Base-by-base conservation (phyloP, 2,113 vertebrate genomes). In the Megatriorchis doriae region DNA sequence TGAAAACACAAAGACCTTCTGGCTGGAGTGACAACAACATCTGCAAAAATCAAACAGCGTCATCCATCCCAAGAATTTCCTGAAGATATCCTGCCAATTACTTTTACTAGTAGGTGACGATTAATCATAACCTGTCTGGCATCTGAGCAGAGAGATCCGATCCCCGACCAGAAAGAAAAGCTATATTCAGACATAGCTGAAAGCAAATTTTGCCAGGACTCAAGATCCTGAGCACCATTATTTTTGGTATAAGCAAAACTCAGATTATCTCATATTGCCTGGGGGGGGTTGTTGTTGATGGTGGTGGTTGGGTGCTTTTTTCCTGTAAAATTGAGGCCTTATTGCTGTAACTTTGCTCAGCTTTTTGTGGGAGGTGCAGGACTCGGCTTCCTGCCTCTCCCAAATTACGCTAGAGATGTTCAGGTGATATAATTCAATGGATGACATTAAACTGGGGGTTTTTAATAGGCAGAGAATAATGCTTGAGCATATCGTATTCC, bases 51-150 rank as follows among this genome's bases (percentile, higher is more conserved):
- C 95, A 96, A 97, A 93, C 21, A 94, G 45, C 36, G 29, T 65
- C 75, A 85, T 90, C 80, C 85, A 83, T 95, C 94, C 86, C 95
- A 97, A 97, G 93, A 96, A 96, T 95, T 97, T 98, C 94, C 96
- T 97, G 95, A 93, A 94, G 83, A 90, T 85, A 92, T 45, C 55
- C 81, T 98, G 97, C 95, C 93, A 97, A 68, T 97, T 97, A 95
- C 82, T 97, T 98, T 96, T 95, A 93, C 95, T 93, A 90, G 85
- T 95, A 97, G 96, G 93, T 95, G 86, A 94, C 6, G 86, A 97
- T 96, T 97, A 96, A 97, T 96, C 89, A 91, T 91, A 96, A 96
- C 93, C 92, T 89, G 48, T 19, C 74, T 91, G 93, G 92, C 86
- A 94, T 96, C 83, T 90, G 55, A 96, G 94, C 88, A 84, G 90